Evolutionary conservation across 2,797 vertebrate genomes (phyloP).

Genomic region (Dicrostonyx torquatus): DNA sequence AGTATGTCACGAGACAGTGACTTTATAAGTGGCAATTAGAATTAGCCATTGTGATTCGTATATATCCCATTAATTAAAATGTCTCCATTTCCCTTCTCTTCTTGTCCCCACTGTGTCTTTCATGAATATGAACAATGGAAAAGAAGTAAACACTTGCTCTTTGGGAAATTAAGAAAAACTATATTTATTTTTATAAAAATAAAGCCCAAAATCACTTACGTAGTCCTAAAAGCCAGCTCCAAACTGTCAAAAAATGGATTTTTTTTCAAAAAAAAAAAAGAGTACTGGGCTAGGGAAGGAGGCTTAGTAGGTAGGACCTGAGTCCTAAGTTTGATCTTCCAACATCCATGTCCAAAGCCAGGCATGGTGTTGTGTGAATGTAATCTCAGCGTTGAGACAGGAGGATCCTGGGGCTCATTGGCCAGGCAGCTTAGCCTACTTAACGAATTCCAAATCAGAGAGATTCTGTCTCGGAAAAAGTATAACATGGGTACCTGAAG

Average conservation of each 20-base stretch:
- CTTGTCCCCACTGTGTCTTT: background rate
- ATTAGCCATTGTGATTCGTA: constrained; percentile 11
- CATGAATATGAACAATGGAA: background rate
- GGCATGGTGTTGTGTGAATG: background rate
- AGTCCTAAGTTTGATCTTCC: background rate
- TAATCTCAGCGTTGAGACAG: background rate
- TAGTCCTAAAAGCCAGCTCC: background rate
- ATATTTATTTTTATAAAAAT: background rate
- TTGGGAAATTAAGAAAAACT: background rate
- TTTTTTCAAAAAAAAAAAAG: background rate
- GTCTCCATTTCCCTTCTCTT: background rate
- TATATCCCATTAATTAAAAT: constrained; percentile 2
- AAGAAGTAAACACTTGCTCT: background rate
- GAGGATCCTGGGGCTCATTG: background rate
- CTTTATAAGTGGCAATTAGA: constrained; percentile 23
- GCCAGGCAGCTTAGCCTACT: too few relatives aligned
- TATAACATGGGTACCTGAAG: background rate
- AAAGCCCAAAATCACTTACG: background rate
- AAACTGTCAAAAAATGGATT: background rate
- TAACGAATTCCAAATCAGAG: background rate
- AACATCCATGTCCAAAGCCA: background rate
- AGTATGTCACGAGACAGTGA: constrained; percentile 16
- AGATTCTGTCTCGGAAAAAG: background rate
- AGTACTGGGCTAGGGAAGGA: background rate
- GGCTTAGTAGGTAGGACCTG: background rate